Evolutionary conservation across 2,797 vertebrate genomes (phyloP).

Genomic region (Crocodylus rhombifer): DNA sequence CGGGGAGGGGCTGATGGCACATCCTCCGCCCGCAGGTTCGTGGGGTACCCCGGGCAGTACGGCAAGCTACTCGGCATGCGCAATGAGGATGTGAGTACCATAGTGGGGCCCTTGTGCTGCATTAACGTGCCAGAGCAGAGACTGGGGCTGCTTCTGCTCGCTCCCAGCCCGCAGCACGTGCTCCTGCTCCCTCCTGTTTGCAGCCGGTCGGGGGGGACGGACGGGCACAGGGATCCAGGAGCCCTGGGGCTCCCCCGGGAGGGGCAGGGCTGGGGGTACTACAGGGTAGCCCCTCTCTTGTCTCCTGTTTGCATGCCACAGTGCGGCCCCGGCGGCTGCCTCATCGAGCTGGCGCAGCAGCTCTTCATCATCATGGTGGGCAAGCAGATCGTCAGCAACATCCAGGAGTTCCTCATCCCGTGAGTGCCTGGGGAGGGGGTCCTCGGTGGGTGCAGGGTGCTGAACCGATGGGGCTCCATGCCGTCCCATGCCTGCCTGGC

Average conservation of each 20-base stretch:
- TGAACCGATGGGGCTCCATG: neutral
- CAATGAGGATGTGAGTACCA: conserved; percentile 85
- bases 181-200: neutral
- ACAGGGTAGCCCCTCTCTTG: too few relatives aligned
- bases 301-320: conserved; percentile 37
- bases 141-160: neutral
- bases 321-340: conserved; percentile 86
- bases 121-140: neutral
- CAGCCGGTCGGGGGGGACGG: too few relatives aligned
- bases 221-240: too few relatives aligned
- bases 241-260: too few relatives aligned
- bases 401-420: conserved; percentile 86
- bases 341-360: conserved; percentile 86
- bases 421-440: conserved; percentile 63
- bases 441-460: too few relatives aligned
- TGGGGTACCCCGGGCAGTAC: conserved; percentile 86
- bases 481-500: neutral
- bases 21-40: conserved; percentile 75
- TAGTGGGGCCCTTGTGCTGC: neutral
- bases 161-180: neutral
- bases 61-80: conserved; percentile 86
- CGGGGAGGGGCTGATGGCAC: too few relatives aligned
- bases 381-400: conserved; percentile 86
- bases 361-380: conserved; percentile 90
- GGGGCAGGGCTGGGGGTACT: too few relatives aligned